Percentiles rank a stretch among this genome's conserved stretches.
phyloP scores from a whole-genome alignment of 2,888 invertebrate species.

The Anarsia innoxiella region DNA sequence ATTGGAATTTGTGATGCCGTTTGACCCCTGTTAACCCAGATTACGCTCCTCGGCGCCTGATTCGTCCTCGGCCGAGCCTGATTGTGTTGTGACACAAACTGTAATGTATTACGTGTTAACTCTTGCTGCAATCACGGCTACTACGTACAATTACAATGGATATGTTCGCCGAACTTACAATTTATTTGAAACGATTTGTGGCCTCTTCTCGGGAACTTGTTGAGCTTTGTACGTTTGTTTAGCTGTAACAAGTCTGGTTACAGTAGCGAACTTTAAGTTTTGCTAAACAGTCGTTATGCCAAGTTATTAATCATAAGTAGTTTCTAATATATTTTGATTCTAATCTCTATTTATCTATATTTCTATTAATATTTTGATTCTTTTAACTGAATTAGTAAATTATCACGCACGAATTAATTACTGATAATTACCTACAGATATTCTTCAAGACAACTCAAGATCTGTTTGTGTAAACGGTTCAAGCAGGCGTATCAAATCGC shows the following conservation, averaged over 20 bases:
- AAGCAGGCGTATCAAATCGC: constrained; percentile 8
- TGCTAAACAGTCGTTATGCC: no score
- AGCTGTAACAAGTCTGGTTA: neutral
- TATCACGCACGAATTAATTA: no score
- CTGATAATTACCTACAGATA: no score
- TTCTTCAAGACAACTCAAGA: no score
- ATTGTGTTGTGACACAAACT: constrained; percentile 76
- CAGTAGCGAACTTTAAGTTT: no score
- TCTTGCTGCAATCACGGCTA: constrained; percentile 73
- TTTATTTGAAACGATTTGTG: constrained; percentile 46
- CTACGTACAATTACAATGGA: constrained; percentile 66
- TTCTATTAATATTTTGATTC: no score
- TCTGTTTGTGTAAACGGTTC: no score
- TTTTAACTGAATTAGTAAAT: no score
- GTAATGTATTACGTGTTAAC: constrained; percentile 76
- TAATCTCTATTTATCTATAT: no score
- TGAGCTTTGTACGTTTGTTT: constrained; percentile 3
- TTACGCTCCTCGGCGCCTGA: constrained; percentile 77
- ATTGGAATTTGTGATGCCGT: constrained; percentile 82
- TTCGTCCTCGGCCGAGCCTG: constrained; percentile 71
- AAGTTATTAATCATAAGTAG: no score
- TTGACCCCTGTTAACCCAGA: constrained; percentile 85
- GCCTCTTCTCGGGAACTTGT: constrained; percentile 4
- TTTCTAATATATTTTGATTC: no score
- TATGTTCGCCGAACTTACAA: constrained; percentile 62